Percentiles rank a stretch among this genome's conserved stretches.
phyloP scores from a whole-genome alignment of 2,113 vertebrate genomes.

The Poicephalus gulielmi region DNA sequence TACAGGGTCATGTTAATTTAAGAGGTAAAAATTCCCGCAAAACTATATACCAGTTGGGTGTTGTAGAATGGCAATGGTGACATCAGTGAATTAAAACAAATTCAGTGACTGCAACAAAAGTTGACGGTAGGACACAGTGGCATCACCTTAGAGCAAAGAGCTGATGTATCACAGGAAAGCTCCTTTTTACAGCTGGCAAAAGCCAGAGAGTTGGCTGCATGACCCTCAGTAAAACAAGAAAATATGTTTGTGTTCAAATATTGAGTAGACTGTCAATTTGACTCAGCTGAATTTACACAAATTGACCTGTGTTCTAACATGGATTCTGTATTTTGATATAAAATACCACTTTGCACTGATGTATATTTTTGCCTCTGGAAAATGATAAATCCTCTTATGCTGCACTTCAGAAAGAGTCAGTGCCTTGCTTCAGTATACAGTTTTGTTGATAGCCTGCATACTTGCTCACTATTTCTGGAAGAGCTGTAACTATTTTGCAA shows the following conservation, averaged over 20 bases:
- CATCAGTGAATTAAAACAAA: not conserved
- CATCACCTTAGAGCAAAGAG: not conserved
- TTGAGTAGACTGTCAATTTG: not conserved
- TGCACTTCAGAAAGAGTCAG: not conserved
- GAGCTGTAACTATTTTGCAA: conserved; percentile 24
- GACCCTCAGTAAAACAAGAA: not conserved
- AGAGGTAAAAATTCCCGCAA: not conserved
- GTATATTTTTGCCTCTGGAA: not conserved
- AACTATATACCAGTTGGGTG: not conserved
- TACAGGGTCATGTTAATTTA: not conserved
- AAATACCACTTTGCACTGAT: not conserved
- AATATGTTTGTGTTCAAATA: not conserved
- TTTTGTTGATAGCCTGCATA: not conserved
- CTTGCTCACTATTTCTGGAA: not conserved
- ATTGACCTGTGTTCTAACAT: not conserved
- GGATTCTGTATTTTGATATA: conserved; percentile 17
- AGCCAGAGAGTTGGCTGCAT: not conserved
- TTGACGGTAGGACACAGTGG: not conserved
- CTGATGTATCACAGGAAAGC: not conserved
- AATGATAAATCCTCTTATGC: not conserved
- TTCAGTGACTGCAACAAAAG: not conserved
- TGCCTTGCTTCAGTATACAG: not conserved
- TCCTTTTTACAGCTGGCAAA: not conserved
- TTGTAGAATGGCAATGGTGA: not conserved
- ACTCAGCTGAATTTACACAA: conserved; percentile 22